Conservation (phyloP, 2,888 invertebrate genomes). For the Campopleginae sp. region DNA sequence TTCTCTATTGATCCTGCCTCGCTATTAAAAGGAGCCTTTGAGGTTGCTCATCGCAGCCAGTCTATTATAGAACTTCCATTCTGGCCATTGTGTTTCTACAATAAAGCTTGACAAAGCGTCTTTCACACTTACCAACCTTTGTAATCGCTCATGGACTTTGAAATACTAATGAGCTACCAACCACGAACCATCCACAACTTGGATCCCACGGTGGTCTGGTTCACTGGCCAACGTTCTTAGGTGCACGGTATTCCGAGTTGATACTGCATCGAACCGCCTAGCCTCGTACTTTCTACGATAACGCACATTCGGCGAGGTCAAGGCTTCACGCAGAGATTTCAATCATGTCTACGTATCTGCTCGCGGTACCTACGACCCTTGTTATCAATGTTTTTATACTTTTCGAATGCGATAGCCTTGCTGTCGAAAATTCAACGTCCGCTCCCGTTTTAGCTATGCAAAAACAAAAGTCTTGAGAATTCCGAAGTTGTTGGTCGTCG, state of each 20-base stretch:
- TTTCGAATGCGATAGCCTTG: not conserved
- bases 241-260: not conserved
- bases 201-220: not conserved
- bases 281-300: not conserved
- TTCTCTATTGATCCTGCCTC: slow-evolving; percentile 49
- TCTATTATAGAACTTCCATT: not conserved
- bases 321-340: not conserved
- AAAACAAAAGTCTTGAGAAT: not conserved
- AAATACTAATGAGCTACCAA: slow-evolving; percentile 18
- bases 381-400: not conserved
- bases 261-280: not conserved
- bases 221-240: not conserved
- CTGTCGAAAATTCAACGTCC: not conserved
- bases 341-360: not conserved
- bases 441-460: not conserved
- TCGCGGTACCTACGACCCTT: not conserved
- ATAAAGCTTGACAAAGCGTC: not conserved
- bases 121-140: not conserved
- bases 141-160: slow-evolving; percentile 1
- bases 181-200: not conserved
- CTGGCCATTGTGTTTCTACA: not conserved
- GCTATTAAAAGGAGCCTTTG: slow-evolving; percentile 7
- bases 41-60: not conserved
- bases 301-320: not conserved
- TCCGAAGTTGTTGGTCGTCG: not conserved